Percentiles rank a stretch among this genome's conserved stretches.
These are phyloP conservation scores for Spisula subtruncata DNA, from an alignment of 2,888 invertebrate genomes.

Conservation along the genomic window DNA sequence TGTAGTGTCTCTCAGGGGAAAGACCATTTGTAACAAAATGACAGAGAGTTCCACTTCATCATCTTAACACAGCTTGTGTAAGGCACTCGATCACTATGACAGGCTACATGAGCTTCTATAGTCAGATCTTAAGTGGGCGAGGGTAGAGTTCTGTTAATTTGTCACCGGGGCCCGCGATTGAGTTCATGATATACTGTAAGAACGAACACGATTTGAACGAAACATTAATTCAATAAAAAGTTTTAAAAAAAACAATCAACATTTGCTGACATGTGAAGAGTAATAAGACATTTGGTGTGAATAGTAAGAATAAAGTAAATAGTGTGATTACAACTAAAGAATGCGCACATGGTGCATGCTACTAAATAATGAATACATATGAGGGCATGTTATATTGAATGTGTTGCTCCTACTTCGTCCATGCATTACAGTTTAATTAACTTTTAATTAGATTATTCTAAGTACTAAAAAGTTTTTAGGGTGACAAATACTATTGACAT, in stretches of 20 bases:
- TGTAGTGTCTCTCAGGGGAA: conserved; percentile 48
- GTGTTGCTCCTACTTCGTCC: neutral
- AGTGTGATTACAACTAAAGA: neutral
- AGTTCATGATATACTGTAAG: neutral
- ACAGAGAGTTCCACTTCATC: conserved; percentile 48
- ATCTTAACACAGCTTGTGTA: conserved; percentile 46
- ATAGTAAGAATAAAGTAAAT: neutral
- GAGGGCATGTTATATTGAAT: neutral
- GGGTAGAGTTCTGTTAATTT: conserved; percentile 40
- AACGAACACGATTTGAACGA: neutral
- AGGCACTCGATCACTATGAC: conserved; percentile 49
- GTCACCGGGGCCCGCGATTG: conserved; percentile 43
- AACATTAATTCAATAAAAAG: conserved; percentile 24
- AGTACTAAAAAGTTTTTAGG: too few relatives aligned
- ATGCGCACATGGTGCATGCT: neutral
- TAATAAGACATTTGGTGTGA: neutral
- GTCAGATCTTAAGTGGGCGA: conserved; percentile 46
- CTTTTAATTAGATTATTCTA: too few relatives aligned
- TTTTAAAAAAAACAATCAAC: conserved; percentile 14
- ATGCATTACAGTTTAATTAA: neutral
- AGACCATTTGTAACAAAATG: conserved; percentile 39
- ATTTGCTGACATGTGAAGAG: neutral
- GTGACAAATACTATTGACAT: too few relatives aligned
- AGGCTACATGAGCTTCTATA: conserved; percentile 34
- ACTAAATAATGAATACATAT: neutral